Base-by-base conservation (phyloP, 2,797 vertebrate species). In the Momotus momota region DNA sequence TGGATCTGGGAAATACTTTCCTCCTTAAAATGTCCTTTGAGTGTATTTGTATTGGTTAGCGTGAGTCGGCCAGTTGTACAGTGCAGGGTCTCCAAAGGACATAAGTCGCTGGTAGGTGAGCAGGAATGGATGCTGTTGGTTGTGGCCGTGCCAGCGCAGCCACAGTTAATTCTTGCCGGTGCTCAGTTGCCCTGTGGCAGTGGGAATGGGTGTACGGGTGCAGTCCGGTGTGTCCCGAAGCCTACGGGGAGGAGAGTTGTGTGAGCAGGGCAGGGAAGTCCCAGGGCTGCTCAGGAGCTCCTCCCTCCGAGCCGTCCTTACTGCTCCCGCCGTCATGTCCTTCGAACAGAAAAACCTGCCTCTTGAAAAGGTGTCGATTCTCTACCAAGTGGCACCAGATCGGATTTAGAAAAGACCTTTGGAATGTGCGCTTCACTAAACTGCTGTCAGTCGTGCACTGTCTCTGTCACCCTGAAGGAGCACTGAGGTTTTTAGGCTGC, bases 361-460 rank as follows among this genome's bases (percentile, higher is more conserved):
- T 25, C 40, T 67, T 31, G 35, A 52, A 65, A 55, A 52, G 10
- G 31, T 49, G 31, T 3, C 1, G 5, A 7, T 94, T 70, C 26
- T 79, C 65, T 40, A 4, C 46, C 31, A 19, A 18, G 26, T 0
- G 1, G 9, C 14, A 5, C 69, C 51, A 60, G 31, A 31, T 40
- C 11, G 9, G 27, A 14, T 65, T 88, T 71, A 52, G 64, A 55
- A 52, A 60, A 80, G n/a, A 19, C 18, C 9, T 86, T 78, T 26
- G 48, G 46, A 71, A 21, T 7, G 20, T 18, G 3, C 4, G 5
- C 51, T 49, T 82, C 0, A 1, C n/a, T 51, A 6, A 43, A 17
- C 20, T 14, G 10, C 21, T 55, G 14, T 35, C 43, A 15, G 18
- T 27, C 2, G 2, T 0, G 0, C 26, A 29, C 33, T 5, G 7